phyloP scores from a whole-genome alignment of 2,888 invertebrate species.

The Diplazon laetatorius region DNA sequence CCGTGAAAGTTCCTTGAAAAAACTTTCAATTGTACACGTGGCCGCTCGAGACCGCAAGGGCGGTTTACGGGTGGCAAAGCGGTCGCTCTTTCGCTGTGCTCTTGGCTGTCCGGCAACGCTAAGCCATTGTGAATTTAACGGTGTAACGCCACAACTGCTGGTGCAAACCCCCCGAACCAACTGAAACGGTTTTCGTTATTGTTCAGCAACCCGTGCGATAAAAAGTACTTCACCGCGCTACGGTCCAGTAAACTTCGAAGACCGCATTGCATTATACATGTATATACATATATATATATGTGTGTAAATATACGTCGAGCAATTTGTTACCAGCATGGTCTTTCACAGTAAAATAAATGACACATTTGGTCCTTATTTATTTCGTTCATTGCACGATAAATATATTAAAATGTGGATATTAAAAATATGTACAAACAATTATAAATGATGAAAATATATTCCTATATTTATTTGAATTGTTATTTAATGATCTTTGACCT shows the following conservation, averaged over 20 bases:
- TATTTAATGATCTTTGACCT: no score
- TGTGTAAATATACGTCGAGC: constrained; percentile 3
- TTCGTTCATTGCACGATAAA: background rate
- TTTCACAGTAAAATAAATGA: constrained; percentile 6
- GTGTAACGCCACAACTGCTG: constrained; percentile 40
- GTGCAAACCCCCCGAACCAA: constrained; percentile 9
- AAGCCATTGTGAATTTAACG: constrained; percentile 56
- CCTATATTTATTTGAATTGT: no score
- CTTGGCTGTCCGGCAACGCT: constrained; percentile 39
- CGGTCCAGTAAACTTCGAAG: constrained; percentile 23
- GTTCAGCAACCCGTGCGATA: constrained; percentile 46
- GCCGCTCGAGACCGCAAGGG: constrained; percentile 49
- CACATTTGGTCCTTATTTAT: background rate
- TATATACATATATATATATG: no score
- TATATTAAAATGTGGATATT: no score
- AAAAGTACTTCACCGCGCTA: constrained; percentile 28
- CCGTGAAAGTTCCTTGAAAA: constrained; percentile 55
- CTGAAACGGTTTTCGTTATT: constrained; percentile 39
- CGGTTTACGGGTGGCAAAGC: constrained; percentile 51
- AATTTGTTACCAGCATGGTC: background rate
- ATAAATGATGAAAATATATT: no score
- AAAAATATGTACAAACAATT: no score
- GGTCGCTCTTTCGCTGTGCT: constrained; percentile 27
- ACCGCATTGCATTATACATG: constrained; percentile 26
- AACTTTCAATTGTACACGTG: constrained; percentile 61